A percentile compares a stretch with the other conserved stretches of the same genome.
Evolutionary conservation across 2,888 invertebrate species (phyloP).

Genomic region (Cosmia pyralina): DNA sequence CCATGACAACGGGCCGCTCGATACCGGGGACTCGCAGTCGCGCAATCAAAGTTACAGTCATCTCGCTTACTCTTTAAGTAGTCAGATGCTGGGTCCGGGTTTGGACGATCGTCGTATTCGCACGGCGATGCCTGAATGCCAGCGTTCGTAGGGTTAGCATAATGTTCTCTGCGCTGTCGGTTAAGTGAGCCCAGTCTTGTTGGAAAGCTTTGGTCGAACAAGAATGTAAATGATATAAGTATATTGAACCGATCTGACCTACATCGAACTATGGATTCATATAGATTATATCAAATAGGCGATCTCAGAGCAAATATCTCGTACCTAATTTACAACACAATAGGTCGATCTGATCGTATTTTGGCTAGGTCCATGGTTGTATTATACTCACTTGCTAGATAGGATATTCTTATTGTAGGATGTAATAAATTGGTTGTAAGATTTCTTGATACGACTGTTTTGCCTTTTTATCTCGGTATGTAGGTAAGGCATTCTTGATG

Average conservation of each 20-base stretch:
- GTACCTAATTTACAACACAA: conserved; percentile 64
- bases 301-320: conserved; percentile 53
- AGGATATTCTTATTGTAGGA: conserved; percentile 26
- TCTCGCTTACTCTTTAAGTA: conserved; percentile 86
- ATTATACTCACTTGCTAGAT: conserved; percentile 59
- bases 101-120: conserved; percentile 81
- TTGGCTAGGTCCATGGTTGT: conserved; percentile 39
- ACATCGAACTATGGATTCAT: conserved; percentile 65
- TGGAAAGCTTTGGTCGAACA: conserved; percentile 82
- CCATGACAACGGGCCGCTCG: conserved; percentile 89
- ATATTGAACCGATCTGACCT: conserved; percentile 71
- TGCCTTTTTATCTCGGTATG: not conserved
- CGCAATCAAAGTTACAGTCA: conserved; percentile 83
- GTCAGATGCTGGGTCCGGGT: conserved; percentile 83
- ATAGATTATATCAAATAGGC: conserved; percentile 67
- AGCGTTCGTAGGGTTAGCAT: conserved; percentile 85
- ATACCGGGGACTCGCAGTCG: conserved; percentile 82
- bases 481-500: not conserved
- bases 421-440: conserved; percentile 13
- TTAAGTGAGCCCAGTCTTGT: conserved; percentile 80
- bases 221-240: conserved; percentile 76
- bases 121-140: conserved; percentile 85
- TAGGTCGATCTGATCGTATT: conserved; percentile 39
- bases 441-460: conserved; percentile 10
- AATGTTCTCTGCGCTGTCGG: conserved; percentile 70